These are phyloP conservation scores for Aphrocallistes beatrix DNA, from an alignment of 37 sponge, comb jelly and placozoan genomes.

Conservation along the genomic window DNA sequence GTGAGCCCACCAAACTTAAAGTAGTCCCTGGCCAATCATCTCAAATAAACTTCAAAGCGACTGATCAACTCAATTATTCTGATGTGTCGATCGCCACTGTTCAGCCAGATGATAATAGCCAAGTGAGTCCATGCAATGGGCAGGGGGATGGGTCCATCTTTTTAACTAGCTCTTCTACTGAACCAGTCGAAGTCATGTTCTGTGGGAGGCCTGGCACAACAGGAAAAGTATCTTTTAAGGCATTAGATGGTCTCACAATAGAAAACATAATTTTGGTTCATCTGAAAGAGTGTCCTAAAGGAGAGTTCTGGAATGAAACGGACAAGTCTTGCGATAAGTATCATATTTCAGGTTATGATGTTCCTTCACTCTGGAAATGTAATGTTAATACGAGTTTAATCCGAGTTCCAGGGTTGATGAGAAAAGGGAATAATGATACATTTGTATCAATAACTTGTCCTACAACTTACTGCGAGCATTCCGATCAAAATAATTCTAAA, in stretches of 20 bases:
- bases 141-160: slow-evolving; percentile 4
- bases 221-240: background rate
- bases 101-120: background rate
- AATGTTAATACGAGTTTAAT: background rate
- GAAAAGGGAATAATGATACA: background rate
- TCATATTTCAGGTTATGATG: background rate
- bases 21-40: background rate
- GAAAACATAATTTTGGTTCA: background rate
- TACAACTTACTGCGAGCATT: background rate
- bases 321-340: background rate
- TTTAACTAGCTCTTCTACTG: background rate
- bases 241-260: background rate
- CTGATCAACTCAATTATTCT: background rate
- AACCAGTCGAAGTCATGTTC: background rate
- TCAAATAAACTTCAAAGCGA: background rate
- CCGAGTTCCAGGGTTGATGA: background rate
- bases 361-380: background rate
- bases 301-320: background rate
- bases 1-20: too few species aligned
- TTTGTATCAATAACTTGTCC: background rate
- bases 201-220: background rate
- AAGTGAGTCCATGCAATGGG: background rate
- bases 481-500: too few species aligned
- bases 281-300: background rate
- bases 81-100: slow-evolving; percentile 9